Percentiles rank a stretch among this genome's conserved stretches.
phyloP scores from a whole-genome alignment of 2,888 invertebrate species.

The Habroteleia sp. region DNA sequence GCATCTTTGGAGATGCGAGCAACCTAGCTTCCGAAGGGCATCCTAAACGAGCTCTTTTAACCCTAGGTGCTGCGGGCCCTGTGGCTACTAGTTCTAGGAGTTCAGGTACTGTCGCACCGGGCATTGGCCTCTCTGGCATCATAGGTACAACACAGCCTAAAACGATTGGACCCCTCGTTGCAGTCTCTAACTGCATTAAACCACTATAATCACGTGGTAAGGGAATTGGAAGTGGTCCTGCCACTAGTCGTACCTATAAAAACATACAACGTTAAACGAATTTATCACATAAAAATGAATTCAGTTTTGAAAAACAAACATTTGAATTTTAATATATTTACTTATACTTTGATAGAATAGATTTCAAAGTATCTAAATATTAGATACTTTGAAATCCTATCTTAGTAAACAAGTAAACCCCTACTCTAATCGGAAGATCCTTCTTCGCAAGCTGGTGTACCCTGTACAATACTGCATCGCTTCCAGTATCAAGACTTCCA shows the following conservation, averaged over 20 bases:
- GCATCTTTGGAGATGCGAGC: conserved; percentile 81
- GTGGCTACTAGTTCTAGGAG: conserved; percentile 77
- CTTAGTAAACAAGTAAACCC: too few relatives aligned
- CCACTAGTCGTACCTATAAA: conserved; percentile 81
- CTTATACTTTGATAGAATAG: too few relatives aligned
- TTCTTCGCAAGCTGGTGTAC: conserved; percentile 81
- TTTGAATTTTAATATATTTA: background rate
- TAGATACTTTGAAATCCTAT: too few relatives aligned
- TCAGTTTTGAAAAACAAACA: background rate
- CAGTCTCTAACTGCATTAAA: conserved; percentile 79
- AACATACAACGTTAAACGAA: too few relatives aligned
- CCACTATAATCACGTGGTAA: conserved; percentile 81
- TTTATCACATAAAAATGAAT: too few relatives aligned
- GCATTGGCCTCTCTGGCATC: conserved; percentile 76
- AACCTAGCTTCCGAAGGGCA: conserved; percentile 80
- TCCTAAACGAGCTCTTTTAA: conserved; percentile 76
- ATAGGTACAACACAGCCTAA: conserved; percentile 81
- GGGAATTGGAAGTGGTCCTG: conserved; percentile 78
- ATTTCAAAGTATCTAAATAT: too few relatives aligned
- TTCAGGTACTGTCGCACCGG: conserved; percentile 75
- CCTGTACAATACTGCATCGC: conserved; percentile 81
- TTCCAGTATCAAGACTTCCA: conserved; percentile 80
- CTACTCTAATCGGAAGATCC: conserved; percentile 81
- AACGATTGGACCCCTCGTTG: conserved; percentile 80
- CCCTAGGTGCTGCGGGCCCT: conserved; percentile 77